These are phyloP conservation scores for Strix aluco DNA, from an alignment of 2,113 vertebrate species.

Conservation along the genomic window DNA sequence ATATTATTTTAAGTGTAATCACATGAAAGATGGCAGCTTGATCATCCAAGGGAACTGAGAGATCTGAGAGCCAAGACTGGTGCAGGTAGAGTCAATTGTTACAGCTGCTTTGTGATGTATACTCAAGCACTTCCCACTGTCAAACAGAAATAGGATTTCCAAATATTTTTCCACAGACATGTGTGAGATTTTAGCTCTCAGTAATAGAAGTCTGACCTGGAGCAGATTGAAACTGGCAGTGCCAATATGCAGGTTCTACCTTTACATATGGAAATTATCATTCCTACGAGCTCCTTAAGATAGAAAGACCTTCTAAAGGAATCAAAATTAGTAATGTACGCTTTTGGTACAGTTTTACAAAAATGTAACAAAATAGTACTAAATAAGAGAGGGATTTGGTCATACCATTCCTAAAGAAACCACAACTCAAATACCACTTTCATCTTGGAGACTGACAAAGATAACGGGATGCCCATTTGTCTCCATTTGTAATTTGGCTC, in stretches of 20 bases:
- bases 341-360: neutral
- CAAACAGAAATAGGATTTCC: neutral
- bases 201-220: neutral
- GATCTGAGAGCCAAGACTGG: neutral
- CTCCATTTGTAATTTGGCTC: neutral
- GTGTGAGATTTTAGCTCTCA: neutral
- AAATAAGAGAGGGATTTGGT: neutral
- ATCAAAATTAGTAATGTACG: neutral
- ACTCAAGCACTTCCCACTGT: neutral
- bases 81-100: constrained; percentile 11
- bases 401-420: neutral
- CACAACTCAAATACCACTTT: neutral
- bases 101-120: neutral
- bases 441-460: neutral
- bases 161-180: neutral
- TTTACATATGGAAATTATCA: neutral
- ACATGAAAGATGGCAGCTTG: neutral
- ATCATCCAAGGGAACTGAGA: neutral
- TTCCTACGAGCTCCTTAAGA: neutral
- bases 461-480: neutral
- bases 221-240: neutral
- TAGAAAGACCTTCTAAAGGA: neutral
- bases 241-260: neutral
- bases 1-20: neutral
- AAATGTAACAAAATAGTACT: neutral